These are phyloP conservation scores for Albula glossodonta DNA, from an alignment of 2,113 vertebrate species.

Conservation along the genomic window DNA sequence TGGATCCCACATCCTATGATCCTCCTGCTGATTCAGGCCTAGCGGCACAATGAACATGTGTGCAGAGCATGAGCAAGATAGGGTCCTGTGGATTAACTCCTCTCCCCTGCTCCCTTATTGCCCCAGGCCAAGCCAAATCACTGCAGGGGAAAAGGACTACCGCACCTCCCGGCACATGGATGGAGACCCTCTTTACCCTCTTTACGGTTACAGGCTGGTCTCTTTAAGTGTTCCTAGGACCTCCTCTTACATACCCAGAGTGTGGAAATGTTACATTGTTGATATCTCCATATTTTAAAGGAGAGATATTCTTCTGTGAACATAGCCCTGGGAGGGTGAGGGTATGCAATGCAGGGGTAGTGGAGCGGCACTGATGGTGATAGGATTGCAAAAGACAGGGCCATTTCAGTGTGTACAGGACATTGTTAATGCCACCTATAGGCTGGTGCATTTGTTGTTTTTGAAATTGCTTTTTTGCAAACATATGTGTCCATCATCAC, in stretches of 20 bases:
- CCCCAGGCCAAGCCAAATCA: not conserved
- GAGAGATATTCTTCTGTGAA: not conserved
- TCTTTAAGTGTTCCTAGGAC: not conserved
- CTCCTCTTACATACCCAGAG: conserved; percentile 10
- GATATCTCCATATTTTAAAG: conserved; percentile 19
- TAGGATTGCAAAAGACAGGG: not conserved
- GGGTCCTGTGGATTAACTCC: not conserved
- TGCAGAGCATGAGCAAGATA: not conserved
- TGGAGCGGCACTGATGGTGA: not conserved
- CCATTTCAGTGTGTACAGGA: not conserved
- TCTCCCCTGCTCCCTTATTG: not conserved
- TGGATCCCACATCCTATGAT: not conserved
- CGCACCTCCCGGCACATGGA: not conserved
- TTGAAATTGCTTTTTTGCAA: conserved; percentile 2
- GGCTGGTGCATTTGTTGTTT: conserved; percentile 10
- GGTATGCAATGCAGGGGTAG: not conserved
- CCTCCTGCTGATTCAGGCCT: not conserved
- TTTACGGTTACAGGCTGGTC: not conserved
- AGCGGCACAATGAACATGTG: not conserved
- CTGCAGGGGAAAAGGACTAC: not conserved
- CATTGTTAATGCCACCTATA: conserved; percentile 4
- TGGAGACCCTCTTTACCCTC: not conserved
- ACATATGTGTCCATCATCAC: conserved; percentile 4
- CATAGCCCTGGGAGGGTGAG: not conserved
- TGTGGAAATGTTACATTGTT: not conserved